Base-by-base conservation (phyloP, 2,888 invertebrate species). In the Tipula confusa region DNA sequence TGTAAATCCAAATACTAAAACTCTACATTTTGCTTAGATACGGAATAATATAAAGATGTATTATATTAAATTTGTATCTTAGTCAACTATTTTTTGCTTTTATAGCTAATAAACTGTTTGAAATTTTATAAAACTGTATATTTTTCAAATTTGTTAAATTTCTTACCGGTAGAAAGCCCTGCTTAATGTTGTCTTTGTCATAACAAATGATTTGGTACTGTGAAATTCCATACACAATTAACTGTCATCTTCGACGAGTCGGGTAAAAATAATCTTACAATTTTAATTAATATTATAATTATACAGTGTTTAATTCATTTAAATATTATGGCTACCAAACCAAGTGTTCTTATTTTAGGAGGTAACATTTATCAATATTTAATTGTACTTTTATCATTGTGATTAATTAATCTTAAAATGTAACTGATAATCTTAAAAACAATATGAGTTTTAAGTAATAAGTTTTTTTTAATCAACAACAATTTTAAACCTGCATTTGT, bases 301-400 rank as follows among this genome's bases (percentile, higher is more conserved):
- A n/a, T 13, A 31, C 31, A 15, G 15, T 33, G 11, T 11, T 29
- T n/a, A 24, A 28, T 24, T 24, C 36, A 15, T 15, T 3, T 43
- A 43, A 2, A n/a, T 18, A 83, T 0, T 36, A 85, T 85, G 85
- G 38, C 87, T 84, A 87, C 87, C 83, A 89, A 89, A 86, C 89
- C 89, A 84, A 88, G 87, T 84, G 88, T 89, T 84, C 86, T 89
- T 84, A 87, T 89, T 85, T 87, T 89, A 84, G 89, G 89, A 86
- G 89, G 89, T 89, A 87, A 87, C 87, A 85, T n/a, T 9, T 64
- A 82, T n/a, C n/a, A n/a, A n/a, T 28, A 29, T n/a, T 18, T 38
- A 24, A 24, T 64, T 43, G n/a, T 24, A 24, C 15, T 29, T 83
- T 81, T 36, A 9, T 36, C 9, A n/a, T n/a, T 43, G 13, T 15